phyloP scores from a whole-genome alignment of 2,113 vertebrate species.

The Pipa parva region DNA sequence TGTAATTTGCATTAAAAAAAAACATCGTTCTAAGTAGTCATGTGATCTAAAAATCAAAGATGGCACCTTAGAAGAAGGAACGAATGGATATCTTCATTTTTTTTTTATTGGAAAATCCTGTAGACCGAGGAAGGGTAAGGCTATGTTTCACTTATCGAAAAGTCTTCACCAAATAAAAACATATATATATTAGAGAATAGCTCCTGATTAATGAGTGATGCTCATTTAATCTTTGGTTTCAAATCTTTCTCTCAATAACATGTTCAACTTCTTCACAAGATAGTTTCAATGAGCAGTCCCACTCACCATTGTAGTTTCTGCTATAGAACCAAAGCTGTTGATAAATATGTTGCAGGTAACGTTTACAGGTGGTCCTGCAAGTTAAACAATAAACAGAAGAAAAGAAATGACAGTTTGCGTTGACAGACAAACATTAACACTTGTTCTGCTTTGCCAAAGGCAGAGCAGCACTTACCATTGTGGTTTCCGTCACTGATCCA shows the following conservation, averaged over 20 bases:
- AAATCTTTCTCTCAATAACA: conserved; percentile 24
- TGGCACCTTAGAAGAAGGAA: no score
- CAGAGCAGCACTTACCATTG: conserved; percentile 84
- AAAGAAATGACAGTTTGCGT: conserved; percentile 83
- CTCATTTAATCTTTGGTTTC: not conserved
- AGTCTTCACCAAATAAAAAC: no score
- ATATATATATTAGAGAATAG: no score
- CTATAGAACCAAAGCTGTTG: conserved; percentile 99
- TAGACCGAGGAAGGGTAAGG: no score
- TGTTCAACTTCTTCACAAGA: conserved; percentile 67
- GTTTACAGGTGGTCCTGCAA: conserved; percentile 97
- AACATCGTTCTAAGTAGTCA: no score
- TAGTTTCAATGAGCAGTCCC: conserved; percentile 73
- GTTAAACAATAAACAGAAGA: conserved; percentile 89
- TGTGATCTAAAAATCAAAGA: no score
- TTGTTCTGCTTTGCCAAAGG: conserved; percentile 64
- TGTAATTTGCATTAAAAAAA: no score
- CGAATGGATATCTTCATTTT: no score
- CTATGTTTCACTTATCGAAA: no score
- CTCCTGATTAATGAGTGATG: not conserved
- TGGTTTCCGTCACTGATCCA: conserved; percentile 95
- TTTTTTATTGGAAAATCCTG: no score
- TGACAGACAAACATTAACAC: conserved; percentile 64
- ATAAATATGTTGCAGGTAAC: conserved; percentile 99
- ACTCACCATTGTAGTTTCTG: conserved; percentile 99